Conservation (phyloP, 2,888 invertebrate genomes). For the Leucania comma region DNA sequence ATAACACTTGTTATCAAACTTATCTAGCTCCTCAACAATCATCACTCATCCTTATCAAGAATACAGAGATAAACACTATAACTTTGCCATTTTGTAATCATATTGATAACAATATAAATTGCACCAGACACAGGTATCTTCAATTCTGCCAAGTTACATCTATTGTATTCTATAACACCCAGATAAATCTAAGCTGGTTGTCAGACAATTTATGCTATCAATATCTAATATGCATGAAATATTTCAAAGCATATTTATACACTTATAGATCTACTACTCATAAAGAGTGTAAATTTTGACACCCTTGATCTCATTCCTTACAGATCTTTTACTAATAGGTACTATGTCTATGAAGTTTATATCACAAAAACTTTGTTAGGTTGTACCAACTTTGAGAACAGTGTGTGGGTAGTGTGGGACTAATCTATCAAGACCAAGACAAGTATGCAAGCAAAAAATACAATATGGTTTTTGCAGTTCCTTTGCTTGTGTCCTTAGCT, state of each 20-base stretch:
- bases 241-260: slow-evolving; percentile 10
- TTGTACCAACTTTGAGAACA: slow-evolving; percentile 46
- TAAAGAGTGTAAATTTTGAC: slow-evolving; percentile 12
- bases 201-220: slow-evolving; percentile 27
- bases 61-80: slow-evolving; percentile 71
- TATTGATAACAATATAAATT: slow-evolving; percentile 54
- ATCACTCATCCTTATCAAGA: slow-evolving; percentile 84
- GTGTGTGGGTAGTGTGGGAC: slow-evolving; percentile 47
- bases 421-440: slow-evolving; percentile 48
- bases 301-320: slow-evolving; percentile 28
- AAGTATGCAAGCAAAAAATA: slow-evolving; percentile 50
- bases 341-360: slow-evolving; percentile 1
- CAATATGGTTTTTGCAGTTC: slow-evolving; percentile 52
- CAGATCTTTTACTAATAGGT: slow-evolving; percentile 14
- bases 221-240: slow-evolving; percentile 32
- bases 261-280: slow-evolving; percentile 2
- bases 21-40: slow-evolving; percentile 76
- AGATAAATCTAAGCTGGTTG: slow-evolving; percentile 41
- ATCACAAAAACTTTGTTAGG: slow-evolving; percentile 48
- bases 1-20: slow-evolving; percentile 70
- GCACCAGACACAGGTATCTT: slow-evolving; percentile 50
- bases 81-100: slow-evolving; percentile 51
- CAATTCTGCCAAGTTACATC: slow-evolving; percentile 56
- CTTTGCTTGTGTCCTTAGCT: slow-evolving; percentile 43
- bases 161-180: slow-evolving; percentile 51